These are phyloP conservation scores for Cricetomys ansorgei DNA, from an alignment of 2,113 vertebrate species.

Conservation along the genomic window DNA sequence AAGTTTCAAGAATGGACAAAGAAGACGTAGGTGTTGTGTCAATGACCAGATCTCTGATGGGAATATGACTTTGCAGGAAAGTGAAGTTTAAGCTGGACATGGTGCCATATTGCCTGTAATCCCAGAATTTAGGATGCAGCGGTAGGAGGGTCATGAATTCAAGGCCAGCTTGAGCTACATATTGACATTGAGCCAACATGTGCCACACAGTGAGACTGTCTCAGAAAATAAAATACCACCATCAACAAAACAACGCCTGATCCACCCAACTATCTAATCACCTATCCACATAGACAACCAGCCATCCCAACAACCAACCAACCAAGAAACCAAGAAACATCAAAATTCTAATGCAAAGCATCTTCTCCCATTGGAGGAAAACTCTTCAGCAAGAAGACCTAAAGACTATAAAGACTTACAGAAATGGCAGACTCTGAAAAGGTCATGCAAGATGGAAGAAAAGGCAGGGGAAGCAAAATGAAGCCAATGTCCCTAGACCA, in stretches of 20 bases:
- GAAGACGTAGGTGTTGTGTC: not conserved
- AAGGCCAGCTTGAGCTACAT: not conserved
- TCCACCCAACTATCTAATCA: not conserved
- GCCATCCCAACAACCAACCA: not conserved
- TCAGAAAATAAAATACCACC: not conserved
- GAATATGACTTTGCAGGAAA: not conserved
- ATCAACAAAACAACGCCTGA: not conserved
- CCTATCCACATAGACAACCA: not conserved
- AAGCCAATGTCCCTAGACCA: not conserved
- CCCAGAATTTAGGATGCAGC: not conserved
- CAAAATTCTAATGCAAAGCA: not conserved
- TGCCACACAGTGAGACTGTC: not conserved
- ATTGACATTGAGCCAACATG: not conserved
- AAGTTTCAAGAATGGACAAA: not conserved
- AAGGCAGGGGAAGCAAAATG: not conserved
- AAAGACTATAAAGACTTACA: not conserved
- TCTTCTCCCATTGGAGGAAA: not conserved
- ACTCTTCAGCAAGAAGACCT: not conserved
- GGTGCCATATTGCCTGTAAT: not conserved
- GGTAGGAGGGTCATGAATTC: not conserved
- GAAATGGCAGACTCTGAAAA: slow-evolving; percentile 6
- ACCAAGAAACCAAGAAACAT: not conserved
- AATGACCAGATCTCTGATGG: not conserved
- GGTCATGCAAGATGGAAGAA: not conserved
- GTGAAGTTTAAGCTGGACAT: not conserved